Evolutionary conservation across 2,113 vertebrate genomes (phyloP), one percentile per base, ranked within the genome.

Genomic region (Atlantisia rogersi): DNA sequence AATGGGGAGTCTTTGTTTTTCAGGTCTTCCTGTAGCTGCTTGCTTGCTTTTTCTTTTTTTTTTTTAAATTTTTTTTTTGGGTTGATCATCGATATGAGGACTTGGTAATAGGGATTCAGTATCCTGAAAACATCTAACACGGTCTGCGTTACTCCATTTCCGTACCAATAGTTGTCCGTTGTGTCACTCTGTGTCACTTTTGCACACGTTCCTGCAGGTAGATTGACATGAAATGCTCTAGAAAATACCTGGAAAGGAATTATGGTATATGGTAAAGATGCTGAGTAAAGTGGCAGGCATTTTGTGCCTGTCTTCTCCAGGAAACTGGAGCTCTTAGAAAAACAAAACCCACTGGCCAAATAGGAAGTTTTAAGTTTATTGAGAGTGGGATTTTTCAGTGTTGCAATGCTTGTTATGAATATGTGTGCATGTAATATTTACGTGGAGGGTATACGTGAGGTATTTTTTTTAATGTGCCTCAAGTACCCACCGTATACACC

Each of bases 171-270:
- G 95, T 97, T 98, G 96, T 95, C 96, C 95, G 96, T 93, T 93
- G 87, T 88, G 81, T 97, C 95, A 93, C 95, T 98, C 96, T 71
- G 94, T 98, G 98, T 97, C 98, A 98, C 97, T 98, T 98, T 97
- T 94, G 97, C 98, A 98, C 97, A 97, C 52, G 95, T 94, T 98
- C 95, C 97, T 98, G 97, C 97, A 97, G 98, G 97, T 97, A 98
- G 97, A 97, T 96, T 97, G 97, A 95, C 97, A 93, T 95, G 95
- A 97, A 98, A 95, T 94, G 92, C 96, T 98, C 92, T 85, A 97
- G 98, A 98, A 98, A 97, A 98, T 98, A 97, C 96, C 93, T 91
- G 87, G 95, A 86, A 97, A 97, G 96, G 96, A 94, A 97, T 97
- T 96, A 95, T 52, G 85, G 95, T 96, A 46, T 97, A 92, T 94